Evolutionary conservation across 1,140 invertebrate species (phyloP), one percentile per base, ranked within the genome.

Genomic region (Diorhabda carinulata): DNA sequence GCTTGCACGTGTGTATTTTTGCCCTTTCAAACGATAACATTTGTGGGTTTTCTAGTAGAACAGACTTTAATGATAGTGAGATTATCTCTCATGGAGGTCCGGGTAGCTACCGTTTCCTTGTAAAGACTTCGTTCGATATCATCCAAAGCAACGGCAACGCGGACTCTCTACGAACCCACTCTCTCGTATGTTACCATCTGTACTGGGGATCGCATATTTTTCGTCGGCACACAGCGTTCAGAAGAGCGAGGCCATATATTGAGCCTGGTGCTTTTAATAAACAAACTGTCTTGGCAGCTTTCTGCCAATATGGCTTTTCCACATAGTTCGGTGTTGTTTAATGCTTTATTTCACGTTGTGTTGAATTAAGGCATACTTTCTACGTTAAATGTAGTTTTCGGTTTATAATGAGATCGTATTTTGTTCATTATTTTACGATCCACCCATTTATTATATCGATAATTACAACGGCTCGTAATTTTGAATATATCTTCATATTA

Each of bases 211-310:
- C 65, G 57, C 57, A 67, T 58, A 61, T 67, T 67, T 67, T 64
- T 59, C 57, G 65, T 67, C 65, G 65, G 65, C 65, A 67, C 25
- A 25, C 65, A 59, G 65, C 65, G 58, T 60, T 67, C 65, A 67
- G 65, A 67, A 57, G 58, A 67, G 65, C 58, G 8, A 58, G 65
- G 57, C 65, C 65, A 67, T 67, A 67, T 67, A 67, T 67, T 67
- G 65, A 67, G 65, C 65, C 57, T 47, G 57, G 65, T 67, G 65
- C 65, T 60, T 67, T 60, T 60, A 67, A 67, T 67, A 67, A 67
- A 67, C 65, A 67, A 67, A 67, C 44, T 67, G 57, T 67, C 65
- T 57, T 67, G 65, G 65, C 65, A 67, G 65, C 65, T 67, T 64
- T 64, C 65, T 58, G 58, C 65, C 65, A 67, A 60, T 60, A 45